Percentiles rank a stretch among this genome's conserved stretches.
Conservation (phyloP, 2,113 vertebrate species). For the Chaetops frenatus region DNA sequence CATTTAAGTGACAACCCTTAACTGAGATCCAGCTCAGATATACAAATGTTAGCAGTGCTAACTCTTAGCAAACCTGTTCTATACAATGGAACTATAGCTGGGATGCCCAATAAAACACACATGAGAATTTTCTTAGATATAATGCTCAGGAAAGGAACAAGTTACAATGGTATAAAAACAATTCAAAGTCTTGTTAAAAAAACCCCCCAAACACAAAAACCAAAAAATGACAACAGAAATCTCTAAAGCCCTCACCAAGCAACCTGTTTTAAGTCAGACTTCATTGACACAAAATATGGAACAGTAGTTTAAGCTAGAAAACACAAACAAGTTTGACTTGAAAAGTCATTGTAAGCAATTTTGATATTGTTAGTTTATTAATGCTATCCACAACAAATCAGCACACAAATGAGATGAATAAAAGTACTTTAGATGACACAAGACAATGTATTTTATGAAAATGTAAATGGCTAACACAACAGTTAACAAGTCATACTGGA, state of each 20-base stretch:
- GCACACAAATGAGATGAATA: constrained; percentile 21
- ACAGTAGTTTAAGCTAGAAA: background rate
- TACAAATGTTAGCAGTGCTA: background rate
- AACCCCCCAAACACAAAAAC: background rate
- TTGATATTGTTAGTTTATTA: constrained; percentile 35
- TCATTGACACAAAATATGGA: background rate
- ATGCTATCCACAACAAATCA: background rate
- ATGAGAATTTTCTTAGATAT: background rate
- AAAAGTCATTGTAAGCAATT: constrained; percentile 2
- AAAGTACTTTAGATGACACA: background rate
- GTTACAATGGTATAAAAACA: background rate
- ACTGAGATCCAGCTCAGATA: background rate
- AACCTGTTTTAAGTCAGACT: background rate
- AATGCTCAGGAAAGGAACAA: background rate
- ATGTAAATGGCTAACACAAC: background rate
- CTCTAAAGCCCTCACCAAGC: background rate
- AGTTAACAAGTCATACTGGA: background rate
- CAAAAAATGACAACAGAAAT: background rate
- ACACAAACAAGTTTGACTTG: background rate
- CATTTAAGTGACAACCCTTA: background rate
- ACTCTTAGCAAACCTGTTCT: background rate
- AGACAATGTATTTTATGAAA: background rate
- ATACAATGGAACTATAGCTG: background rate
- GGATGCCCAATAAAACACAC: background rate
- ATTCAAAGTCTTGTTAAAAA: background rate